A percentile compares a stretch with the other conserved stretches of the same genome.
phyloP scores from a whole-genome alignment of 2,113 vertebrate species.

The Cricetomys ansorgei region DNA sequence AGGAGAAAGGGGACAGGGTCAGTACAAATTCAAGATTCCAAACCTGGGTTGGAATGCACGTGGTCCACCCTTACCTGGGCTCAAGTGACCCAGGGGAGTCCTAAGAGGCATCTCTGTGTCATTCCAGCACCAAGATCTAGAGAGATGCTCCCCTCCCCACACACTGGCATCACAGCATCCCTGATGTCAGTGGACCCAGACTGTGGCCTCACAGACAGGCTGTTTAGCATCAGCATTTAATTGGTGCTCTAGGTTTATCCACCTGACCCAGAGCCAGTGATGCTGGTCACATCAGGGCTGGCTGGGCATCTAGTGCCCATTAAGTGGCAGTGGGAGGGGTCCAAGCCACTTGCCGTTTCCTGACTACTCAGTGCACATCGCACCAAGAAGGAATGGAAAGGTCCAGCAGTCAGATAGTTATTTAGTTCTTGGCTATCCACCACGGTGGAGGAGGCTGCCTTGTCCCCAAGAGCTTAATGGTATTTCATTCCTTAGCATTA shows the following conservation, averaged over 20 bases:
- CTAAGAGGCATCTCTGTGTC: neutral
- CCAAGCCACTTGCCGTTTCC: neutral
- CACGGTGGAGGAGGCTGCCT: neutral
- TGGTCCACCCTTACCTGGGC: neutral
- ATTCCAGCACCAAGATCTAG: neutral
- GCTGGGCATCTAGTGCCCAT: neutral
- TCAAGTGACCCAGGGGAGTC: neutral
- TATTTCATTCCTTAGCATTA: neutral
- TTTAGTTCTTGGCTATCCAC: neutral
- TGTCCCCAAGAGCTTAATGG: neutral
- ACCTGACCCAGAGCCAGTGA: neutral
- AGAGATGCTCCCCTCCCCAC: neutral
- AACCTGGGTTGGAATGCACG: neutral
- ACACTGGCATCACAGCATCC: fast-evolving
- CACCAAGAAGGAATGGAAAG: neutral
- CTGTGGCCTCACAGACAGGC: neutral
- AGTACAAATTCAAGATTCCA: neutral
- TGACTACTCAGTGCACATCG: fast-evolving
- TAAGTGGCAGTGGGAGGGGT: neutral
- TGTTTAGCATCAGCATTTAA: too few species aligned
- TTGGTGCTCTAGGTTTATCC: neutral
- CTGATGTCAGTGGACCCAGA: fast-evolving
- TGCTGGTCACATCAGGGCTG: fast-evolving
- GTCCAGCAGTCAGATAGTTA: neutral
- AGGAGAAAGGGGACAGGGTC: neutral